Evolutionary conservation across 2,113 vertebrate species (phyloP).

Genomic region (Prinia subflava): DNA sequence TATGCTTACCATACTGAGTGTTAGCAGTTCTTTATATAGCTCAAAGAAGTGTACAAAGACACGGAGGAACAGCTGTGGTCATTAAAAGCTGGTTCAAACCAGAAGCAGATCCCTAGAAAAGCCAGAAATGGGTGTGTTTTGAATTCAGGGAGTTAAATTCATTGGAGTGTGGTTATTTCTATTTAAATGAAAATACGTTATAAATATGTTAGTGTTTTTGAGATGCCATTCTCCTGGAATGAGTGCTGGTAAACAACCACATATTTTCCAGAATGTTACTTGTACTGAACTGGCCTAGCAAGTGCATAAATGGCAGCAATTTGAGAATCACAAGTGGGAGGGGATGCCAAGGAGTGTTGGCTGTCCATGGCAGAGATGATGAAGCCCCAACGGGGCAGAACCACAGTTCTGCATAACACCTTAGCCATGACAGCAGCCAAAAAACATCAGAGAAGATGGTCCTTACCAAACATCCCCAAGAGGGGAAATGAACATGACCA

Average conservation of each 20-base stretch:
- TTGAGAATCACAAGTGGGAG: not conserved
- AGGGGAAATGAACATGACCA: not conserved
- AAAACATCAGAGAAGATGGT: not conserved
- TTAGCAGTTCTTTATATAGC: not conserved
- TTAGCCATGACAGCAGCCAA: not conserved
- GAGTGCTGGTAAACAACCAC: not conserved
- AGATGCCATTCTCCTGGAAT: not conserved
- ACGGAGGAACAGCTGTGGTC: not conserved
- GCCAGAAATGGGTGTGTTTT: not conserved
- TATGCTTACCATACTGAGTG: not conserved
- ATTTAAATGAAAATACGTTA: not conserved
- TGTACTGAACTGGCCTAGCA: not conserved
- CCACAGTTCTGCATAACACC: not conserved
- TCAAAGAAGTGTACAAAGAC: not conserved
- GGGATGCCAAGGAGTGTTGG: not conserved
- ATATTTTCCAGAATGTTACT: not conserved
- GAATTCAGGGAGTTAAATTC: not conserved
- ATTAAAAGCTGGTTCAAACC: not conserved
- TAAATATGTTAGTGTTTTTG: not conserved
- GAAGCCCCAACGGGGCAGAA: not conserved
- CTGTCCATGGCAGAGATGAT: not conserved
- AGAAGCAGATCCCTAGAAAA: not conserved
- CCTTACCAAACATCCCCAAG: not conserved
- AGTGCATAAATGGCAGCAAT: not conserved
- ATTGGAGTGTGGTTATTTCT: not conserved